Percentiles rank a stretch among this genome's conserved stretches.
Evolutionary conservation across 2,888 invertebrate genomes (phyloP).

Genomic region (Craniophora ligustri): DNA sequence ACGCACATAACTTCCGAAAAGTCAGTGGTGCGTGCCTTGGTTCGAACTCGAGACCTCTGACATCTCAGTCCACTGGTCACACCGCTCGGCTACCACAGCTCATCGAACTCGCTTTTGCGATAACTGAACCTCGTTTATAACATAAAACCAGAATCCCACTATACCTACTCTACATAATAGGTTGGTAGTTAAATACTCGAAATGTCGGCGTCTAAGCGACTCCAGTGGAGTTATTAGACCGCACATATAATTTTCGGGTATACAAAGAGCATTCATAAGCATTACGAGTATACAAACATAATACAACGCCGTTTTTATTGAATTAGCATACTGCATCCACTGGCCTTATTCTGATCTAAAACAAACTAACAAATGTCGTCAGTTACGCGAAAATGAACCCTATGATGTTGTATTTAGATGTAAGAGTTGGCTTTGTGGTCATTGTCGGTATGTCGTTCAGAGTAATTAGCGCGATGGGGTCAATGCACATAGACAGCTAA

Average conservation of each 20-base stretch:
- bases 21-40: no score
- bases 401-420: constrained; percentile 28
- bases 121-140: no score
- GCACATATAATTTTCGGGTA: constrained; percentile 22
- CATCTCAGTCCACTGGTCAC: no score
- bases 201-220: background rate
- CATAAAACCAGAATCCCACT: no score
- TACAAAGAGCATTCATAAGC: constrained; percentile 38
- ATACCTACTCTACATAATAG: no score
- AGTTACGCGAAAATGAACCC: constrained; percentile 1
- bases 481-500: constrained; percentile 54
- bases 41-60: no score
- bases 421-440: background rate
- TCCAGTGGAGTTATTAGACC: constrained; percentile 45
- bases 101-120: no score
- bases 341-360: constrained; percentile 63
- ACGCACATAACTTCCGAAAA: no score
- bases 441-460: constrained; percentile 23
- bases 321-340: constrained; percentile 72
- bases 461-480: constrained; percentile 55
- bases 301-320: constrained; percentile 65
- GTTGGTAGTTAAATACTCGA: background rate
- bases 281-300: constrained; percentile 31
- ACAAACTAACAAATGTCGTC: constrained; percentile 15
- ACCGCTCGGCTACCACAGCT: no score